phyloP scores from a whole-genome alignment of 2,797 vertebrate genomes.

The Helarctos malayanus region DNA sequence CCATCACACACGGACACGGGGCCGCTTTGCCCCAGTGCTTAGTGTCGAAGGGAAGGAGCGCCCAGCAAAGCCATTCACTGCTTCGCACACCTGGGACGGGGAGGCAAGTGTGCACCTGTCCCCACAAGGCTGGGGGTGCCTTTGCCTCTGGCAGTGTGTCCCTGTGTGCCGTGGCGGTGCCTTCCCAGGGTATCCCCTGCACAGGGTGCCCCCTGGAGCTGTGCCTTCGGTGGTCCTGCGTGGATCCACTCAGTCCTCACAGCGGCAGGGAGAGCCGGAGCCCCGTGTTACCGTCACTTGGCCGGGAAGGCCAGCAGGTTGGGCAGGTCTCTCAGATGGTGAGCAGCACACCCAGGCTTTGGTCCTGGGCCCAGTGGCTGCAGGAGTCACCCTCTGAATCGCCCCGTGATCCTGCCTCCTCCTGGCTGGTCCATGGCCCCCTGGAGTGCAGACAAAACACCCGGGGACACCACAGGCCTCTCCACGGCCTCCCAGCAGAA shows the following conservation, averaged over 20 bases:
- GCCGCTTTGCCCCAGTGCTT: neutral
- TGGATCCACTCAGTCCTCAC: neutral
- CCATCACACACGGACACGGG: rapidly evolving
- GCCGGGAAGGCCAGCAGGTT: neutral
- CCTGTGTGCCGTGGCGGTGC: neutral
- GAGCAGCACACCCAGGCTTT: neutral
- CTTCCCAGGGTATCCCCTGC: rapidly evolving
- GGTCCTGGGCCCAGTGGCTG: neutral
- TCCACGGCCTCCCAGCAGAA: neutral
- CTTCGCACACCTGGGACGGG: too few species aligned
- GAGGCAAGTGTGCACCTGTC: rapidly evolving
- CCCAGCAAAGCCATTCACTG: neutral
- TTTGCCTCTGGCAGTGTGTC: neutral
- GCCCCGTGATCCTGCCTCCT: rapidly evolving
- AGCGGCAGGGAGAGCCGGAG: rapidly evolving
- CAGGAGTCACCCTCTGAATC: neutral
- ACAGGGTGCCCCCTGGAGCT: too few species aligned
- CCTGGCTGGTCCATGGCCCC: neutral
- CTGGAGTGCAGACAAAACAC: neutral
- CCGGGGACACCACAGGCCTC: rapidly evolving
- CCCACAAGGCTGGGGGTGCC: too few species aligned
- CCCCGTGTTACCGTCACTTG: neutral
- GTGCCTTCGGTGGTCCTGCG: rapidly evolving
- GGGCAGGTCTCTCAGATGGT: rapidly evolving
- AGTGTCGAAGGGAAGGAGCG: neutral